Base-by-base conservation (phyloP, 2,113 vertebrate species). In the Sceloporus undulatus region DNA sequence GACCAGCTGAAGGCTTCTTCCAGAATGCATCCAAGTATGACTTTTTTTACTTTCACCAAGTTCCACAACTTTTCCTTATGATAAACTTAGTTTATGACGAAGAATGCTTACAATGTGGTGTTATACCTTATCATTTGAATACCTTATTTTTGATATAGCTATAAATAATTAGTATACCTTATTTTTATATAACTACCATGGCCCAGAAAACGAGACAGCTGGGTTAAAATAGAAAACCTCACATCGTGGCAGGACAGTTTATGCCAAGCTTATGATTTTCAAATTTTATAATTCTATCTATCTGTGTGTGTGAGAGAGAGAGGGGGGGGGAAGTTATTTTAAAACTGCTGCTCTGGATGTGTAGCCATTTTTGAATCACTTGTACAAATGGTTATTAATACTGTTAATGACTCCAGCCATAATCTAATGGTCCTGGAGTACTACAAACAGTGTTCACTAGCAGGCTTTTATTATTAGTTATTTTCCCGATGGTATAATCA, bases 141-240 rank as follows among this genome's bases (percentile, higher is more conserved):
- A 34, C 34, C 34, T 34, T 34, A 34, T 34, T 34, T 34, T 34
- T 34, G 34, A 34, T 34, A 11, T 56, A 56, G 54, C 11, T 56
- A 56, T 94, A 94, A 95, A 94, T 95, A 96, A 94, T 94, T 94
- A 95, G 91, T 81, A 93, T 90, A 91, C 91, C 90, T 94, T 94
- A 92, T 92, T 94, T 92, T 94, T 87, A 92, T 13, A 91, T 90
- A 94, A 92, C 90, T 56, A 56, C 54, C 88, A 84, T 93, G 92
- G 62, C 93, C 93, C 92, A 95, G 88, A 95, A 95, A 93, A 94
- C 89, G 88, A 88, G 40, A 92, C 13, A 77, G 75, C 75, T 56
- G 54, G 6, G 11, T 56, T 56, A 48, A 93, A 87, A 91, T 85
- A 14, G 84, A 93, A 93, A 93, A 92, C 52, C 78, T 66, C 85